Base-by-base conservation (phyloP, 2,888 invertebrate species). In the Macroteleia sp. region DNA sequence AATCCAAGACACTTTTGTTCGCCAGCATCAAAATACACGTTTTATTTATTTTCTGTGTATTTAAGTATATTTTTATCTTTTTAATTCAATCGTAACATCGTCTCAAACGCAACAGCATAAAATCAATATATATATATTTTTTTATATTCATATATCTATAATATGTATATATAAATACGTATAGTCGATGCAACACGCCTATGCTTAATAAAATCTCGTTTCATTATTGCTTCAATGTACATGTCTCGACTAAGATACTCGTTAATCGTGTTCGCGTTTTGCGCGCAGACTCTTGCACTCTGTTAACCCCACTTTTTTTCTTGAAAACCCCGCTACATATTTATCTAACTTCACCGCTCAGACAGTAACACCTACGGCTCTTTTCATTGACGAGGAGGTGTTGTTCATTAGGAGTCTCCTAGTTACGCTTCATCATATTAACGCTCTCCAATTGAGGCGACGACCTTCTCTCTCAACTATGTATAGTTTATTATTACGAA, bases 31-130 rank as follows among this genome's bases (percentile, higher is more conserved):
- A 74, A 74, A 81, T 67, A 79, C 70, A 83, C 74, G 74, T 48
- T 81, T 75, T 28, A 25, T 54, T 67, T 25, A 19, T 36, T 81
- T 82, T 79, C 22, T 81, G 78, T 77, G 32, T 78, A 83, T 81
- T 83, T 81, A 56, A 79, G 80, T 86, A 84, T 85, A 83, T 84
- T 82, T 80, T 39, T 66, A 34, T 77, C 52, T 74, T 70, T 34
- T 71, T 71, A 81, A 71, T 82, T 74, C 86, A 89, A 88, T 89
- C 87, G 85, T 89, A 89, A 89, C 88, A 87, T 88, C 82, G 83
- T 83, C 83, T 80, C 84, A 87, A 88, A 87, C 86, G 86, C 87
- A 88, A 88, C 87, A 86, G 83, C 81, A 84, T 87, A 61, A 88
- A 88, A 88, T 88, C 84, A 88, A 66, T 77, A 70, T 79, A 62